A percentile compares a stretch with the other conserved stretches of the same genome.
Conservation (phyloP, 2,113 vertebrate species). For the Acrocephalus arundinaceus region DNA sequence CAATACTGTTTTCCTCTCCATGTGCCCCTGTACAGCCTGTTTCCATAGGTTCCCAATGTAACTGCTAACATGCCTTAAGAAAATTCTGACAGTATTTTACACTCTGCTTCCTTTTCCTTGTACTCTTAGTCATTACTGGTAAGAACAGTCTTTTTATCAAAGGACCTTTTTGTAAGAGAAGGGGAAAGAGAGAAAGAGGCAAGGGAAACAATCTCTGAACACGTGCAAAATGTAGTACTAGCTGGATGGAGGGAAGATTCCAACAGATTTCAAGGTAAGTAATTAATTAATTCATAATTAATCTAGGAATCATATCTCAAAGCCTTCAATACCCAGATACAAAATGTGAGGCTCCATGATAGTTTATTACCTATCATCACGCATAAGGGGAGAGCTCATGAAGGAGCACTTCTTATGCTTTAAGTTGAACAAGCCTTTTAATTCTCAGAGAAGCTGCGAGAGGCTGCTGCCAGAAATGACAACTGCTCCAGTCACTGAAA, state of each 20-base stretch:
- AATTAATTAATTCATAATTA: background rate
- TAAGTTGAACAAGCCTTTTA: conserved; percentile 44
- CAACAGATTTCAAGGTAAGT: background rate
- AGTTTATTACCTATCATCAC: conserved; percentile 52
- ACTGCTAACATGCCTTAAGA: background rate
- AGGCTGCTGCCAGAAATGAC: conserved; percentile 46
- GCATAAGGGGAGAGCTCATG: conserved; percentile 47
- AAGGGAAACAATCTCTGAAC: background rate
- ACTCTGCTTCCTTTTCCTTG: background rate
- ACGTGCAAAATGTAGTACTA: background rate
- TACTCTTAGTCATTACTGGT: background rate
- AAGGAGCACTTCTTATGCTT: conserved; percentile 60
- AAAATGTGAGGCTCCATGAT: conserved; percentile 9
- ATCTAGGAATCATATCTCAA: background rate
- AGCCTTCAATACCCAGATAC: background rate
- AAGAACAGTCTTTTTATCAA: background rate
- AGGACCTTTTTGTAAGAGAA: background rate
- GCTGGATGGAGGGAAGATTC: background rate
- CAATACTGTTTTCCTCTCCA: background rate
- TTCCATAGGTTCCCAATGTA: background rate
- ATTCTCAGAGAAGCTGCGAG: conserved; percentile 38
- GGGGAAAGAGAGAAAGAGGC: background rate
- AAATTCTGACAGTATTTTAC: background rate
- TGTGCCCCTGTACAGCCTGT: background rate
- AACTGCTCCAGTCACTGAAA: conserved; percentile 52